A percentile compares a stretch with the other conserved stretches of the same genome.
phyloP scores from a whole-genome alignment of 2,797 vertebrate species.

The Oryzias sinensis region DNA sequence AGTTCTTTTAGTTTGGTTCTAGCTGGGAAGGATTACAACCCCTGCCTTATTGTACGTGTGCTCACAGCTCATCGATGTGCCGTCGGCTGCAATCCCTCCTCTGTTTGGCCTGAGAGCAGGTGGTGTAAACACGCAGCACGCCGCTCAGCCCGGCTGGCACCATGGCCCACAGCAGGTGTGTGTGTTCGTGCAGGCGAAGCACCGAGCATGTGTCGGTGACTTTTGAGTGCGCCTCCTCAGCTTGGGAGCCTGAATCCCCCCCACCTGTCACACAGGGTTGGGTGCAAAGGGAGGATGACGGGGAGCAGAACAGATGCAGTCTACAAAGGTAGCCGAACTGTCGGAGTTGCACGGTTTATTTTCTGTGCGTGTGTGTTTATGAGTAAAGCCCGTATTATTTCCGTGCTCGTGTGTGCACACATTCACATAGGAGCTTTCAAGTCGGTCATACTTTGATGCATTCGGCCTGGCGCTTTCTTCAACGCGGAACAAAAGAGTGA shows the following conservation, averaged over 20 bases:
- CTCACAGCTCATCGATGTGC: conserved; percentile 34
- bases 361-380: conserved; percentile 22
- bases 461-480: conserved; percentile 42
- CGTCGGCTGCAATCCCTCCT: conserved; percentile 55
- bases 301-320: conserved; percentile 75
- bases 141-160: conserved; percentile 62
- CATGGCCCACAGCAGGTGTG: conserved; percentile 64
- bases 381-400: conserved; percentile 20
- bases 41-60: conserved; percentile 42
- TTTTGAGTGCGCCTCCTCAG: conserved; percentile 41
- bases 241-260: conserved; percentile 56
- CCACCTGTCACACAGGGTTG: conserved; percentile 77
- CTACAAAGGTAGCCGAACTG: conserved; percentile 56
- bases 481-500: conserved; percentile 50
- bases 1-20: conserved; percentile 27
- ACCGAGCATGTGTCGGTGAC: conserved; percentile 58
- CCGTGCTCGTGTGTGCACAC: conserved; percentile 14
- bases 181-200: conserved; percentile 18
- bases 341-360: conserved; percentile 48
- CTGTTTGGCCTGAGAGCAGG: conserved; percentile 67
- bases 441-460: conserved; percentile 59
- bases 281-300: conserved; percentile 60
- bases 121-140: conserved; percentile 62
- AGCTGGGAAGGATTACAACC: conserved; percentile 20
- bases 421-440: conserved; percentile 57